Evolutionary conservation across 2,113 vertebrate genomes (phyloP), one percentile per base, ranked within the genome.

Genomic region (Paradisaea rubra): DNA sequence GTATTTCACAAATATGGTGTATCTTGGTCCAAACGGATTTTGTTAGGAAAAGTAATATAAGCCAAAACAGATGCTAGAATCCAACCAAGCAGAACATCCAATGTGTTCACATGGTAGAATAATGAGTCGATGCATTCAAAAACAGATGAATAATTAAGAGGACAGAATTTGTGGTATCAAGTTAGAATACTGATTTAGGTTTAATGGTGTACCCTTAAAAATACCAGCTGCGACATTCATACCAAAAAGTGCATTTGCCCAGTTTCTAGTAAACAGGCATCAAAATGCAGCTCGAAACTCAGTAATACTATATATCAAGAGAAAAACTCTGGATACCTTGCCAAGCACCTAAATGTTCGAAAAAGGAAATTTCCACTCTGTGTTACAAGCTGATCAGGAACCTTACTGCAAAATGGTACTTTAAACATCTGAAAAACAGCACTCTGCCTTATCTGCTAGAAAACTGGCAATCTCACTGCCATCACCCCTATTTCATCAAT

Each of bases 301-400:
- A 56, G 41, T 31, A 71, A 31, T 6, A 25, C 49, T 22, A 39
- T 64, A 52, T 49, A 92, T 92, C 88, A 74, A 79, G 17, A 71
- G 44, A 74, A 88, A 78, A 86, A 24, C 41, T 68, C 77, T 84
- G 73, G 31, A 56, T 66, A 89, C 61, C 25, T 81, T 86, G 69
- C 56, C 81, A 94, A 94, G 57, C 49, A 81, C 64, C 49, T 91
- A 60, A 78, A 54, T 52, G 79, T 37, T 56, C 7, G 3, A 91
- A 94, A 92, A 9, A 52, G 88, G 72, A 94, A 88, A 93, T 95
- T 93, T 94, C 92, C 91, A 95, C 56, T 71, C 60, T 22, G 15
- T 49, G 21, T 60, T 89, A 71, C 56, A 92, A 81, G 72, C 39
- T 76, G 52, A 92, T 92, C 27, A 52, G 82, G 49, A 88, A 59